A percentile compares a stretch with the other conserved stretches of the same genome.
Conservation (phyloP, 2,113 vertebrate genomes). For the Grus americana region DNA sequence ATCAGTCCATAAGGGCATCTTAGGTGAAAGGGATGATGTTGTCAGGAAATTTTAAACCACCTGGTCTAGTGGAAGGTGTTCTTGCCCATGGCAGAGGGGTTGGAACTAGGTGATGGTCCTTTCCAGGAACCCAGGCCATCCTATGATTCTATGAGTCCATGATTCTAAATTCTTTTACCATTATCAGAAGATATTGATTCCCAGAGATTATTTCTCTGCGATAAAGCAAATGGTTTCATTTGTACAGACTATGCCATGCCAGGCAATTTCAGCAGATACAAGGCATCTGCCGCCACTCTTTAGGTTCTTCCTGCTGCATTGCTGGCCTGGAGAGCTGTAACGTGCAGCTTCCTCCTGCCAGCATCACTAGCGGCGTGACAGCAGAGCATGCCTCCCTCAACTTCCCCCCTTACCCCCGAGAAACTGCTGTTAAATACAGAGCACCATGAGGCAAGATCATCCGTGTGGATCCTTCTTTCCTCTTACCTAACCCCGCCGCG, state of each 20-base stretch:
- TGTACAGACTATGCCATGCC: neutral
- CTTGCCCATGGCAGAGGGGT: too few relatives aligned
- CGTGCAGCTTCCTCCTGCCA: neutral
- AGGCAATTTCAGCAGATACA: neutral
- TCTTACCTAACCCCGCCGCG: rapidly evolving
- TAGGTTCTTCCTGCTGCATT: neutral
- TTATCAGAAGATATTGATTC: neutral
- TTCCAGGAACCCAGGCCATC: too few relatives aligned
- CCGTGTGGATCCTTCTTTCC: rapidly evolving
- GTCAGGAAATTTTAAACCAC: neutral
- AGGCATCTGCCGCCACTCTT: neutral
- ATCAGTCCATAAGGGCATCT: neutral
- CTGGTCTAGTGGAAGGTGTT: too few relatives aligned
- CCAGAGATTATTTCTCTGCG: neutral
- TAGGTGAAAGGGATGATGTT: neutral
- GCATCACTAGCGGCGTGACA: neutral
- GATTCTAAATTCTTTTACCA: neutral
- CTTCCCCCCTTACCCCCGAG: neutral
- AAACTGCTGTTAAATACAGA: neutral
- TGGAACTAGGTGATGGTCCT: too few relatives aligned
- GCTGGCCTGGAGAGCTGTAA: neutral
- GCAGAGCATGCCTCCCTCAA: rapidly evolving
- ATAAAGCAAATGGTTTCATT: neutral
- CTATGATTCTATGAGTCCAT: too few relatives aligned
- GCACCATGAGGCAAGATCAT: rapidly evolving